phyloP scores from a whole-genome alignment of 1,140 invertebrate species.

The Mamestra configurata region DNA sequence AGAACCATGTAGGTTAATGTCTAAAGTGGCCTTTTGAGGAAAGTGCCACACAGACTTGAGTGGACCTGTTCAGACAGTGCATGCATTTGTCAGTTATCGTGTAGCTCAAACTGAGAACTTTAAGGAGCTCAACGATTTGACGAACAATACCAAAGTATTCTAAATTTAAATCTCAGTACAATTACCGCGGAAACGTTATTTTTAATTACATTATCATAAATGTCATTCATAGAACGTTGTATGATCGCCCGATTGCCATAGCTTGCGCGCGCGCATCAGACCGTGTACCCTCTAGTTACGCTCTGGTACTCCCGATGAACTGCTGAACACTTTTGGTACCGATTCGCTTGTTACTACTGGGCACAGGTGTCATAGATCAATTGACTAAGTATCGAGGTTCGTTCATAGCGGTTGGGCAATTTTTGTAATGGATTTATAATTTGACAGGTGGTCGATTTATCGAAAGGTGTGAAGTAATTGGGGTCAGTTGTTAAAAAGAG shows the following conservation, averaged over 20 bases:
- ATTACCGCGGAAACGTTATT: neutral
- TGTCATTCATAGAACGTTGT: slow-evolving; percentile 32
- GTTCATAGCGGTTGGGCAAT: slow-evolving; percentile 19
- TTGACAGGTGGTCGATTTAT: slow-evolving; percentile 25
- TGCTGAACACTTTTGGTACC: slow-evolving; percentile 41
- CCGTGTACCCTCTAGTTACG: slow-evolving; percentile 68
- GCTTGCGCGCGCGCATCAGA: slow-evolving; percentile 62
- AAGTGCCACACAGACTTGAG: too few species aligned
- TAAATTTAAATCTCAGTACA: neutral
- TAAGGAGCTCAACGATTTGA: too few species aligned
- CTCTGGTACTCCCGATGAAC: slow-evolving; percentile 61
- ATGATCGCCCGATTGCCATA: slow-evolving; percentile 2
- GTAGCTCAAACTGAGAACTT: too few species aligned
- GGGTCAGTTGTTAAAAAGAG: neutral
- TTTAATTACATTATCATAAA: slow-evolving; percentile 41
- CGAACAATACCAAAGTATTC: too few species aligned
- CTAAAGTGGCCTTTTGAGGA: too few species aligned
- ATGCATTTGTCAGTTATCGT: too few species aligned
- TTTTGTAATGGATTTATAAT: slow-evolving; percentile 3
- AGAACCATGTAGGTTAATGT: too few species aligned
- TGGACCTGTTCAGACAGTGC: too few species aligned
- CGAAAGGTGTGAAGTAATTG: slow-evolving; percentile 26
- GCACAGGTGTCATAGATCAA: slow-evolving; percentile 23
- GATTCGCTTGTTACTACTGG: slow-evolving; percentile 29
- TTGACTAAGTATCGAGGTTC: slow-evolving; percentile 5